A percentile compares a stretch with the other conserved stretches of the same genome.
Evolutionary conservation across 2,888 invertebrate genomes (phyloP).

Genomic region (Pterostichus niger): DNA sequence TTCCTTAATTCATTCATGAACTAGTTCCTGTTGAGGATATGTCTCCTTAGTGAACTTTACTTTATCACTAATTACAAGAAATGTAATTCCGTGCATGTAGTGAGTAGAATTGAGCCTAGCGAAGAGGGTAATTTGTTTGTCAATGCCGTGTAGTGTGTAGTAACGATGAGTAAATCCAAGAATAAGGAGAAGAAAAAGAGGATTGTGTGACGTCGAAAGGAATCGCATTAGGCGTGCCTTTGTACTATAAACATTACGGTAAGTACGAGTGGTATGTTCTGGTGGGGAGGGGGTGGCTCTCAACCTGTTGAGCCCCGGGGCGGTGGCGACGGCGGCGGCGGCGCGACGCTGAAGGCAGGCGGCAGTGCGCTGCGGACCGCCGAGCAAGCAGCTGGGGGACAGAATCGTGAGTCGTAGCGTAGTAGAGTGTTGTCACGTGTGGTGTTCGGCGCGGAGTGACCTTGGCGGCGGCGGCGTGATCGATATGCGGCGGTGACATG

Average conservation of each 20-base stretch:
- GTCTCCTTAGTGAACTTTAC: constrained; percentile 33
- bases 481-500: constrained; percentile 70
- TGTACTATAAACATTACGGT: constrained; percentile 12
- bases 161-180: not conserved
- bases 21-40: constrained; percentile 9
- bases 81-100: constrained; percentile 5
- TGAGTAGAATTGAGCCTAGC: not conserved
- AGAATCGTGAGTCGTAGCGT: constrained; percentile 7
- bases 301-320: constrained; percentile 75
- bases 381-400: not conserved
- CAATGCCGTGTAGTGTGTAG: not conserved
- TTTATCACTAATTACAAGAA: constrained; percentile 26
- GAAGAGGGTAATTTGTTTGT: constrained; percentile 5
- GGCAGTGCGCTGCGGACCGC: constrained; percentile 35
- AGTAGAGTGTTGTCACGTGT: constrained; percentile 4
- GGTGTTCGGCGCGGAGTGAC: not conserved
- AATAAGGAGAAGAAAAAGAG: not conserved
- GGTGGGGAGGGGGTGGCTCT: constrained; percentile 63
- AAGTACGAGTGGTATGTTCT: not conserved
- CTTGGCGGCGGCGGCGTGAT: constrained; percentile 4
- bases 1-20: constrained; percentile 43
- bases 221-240: constrained; percentile 24
- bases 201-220: not conserved
- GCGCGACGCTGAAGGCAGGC: constrained; percentile 3
- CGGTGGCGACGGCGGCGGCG: constrained; percentile 13